Percentiles rank a stretch among this genome's conserved stretches.
phyloP scores from a whole-genome alignment of 2,888 invertebrate genomes.

The Tipula helvola region DNA sequence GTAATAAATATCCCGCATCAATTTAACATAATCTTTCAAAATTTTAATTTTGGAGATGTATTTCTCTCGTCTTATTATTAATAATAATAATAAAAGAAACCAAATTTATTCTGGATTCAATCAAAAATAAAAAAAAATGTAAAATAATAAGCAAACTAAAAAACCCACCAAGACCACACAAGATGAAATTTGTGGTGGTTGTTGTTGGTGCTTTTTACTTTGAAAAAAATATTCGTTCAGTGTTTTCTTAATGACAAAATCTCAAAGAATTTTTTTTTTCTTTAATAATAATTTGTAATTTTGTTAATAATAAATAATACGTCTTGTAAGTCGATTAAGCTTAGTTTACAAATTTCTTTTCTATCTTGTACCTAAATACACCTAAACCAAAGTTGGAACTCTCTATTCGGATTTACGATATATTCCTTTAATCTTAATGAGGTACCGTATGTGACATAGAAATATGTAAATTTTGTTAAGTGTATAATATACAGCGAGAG shows the following conservation, averaged over 20 bases:
- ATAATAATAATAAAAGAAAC: neutral
- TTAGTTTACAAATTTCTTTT: neutral
- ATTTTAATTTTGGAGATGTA: neutral
- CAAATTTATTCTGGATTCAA: neutral
- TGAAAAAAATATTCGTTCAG: neutral
- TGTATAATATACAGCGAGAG: neutral
- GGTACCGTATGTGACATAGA: neutral
- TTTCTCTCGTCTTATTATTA: neutral
- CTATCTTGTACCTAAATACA: neutral
- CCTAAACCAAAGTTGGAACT: neutral
- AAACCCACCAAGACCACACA: neutral
- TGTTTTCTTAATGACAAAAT: neutral
- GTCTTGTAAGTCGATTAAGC: neutral
- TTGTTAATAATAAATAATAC: neutral
- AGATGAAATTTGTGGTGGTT: neutral
- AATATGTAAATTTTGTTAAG: neutral
- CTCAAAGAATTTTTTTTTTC: neutral
- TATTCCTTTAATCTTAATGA: neutral
- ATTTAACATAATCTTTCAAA: neutral
- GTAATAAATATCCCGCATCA: neutral
- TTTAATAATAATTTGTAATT: neutral
- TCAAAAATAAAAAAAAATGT: neutral
- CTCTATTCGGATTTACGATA: neutral
- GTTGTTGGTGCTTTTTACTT: neutral
- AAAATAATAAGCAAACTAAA: neutral